Evolutionary conservation across 1,140 invertebrate species (phyloP), one percentile per base, ranked within the genome.

Genomic region (Cheumatopsyche charites): DNA sequence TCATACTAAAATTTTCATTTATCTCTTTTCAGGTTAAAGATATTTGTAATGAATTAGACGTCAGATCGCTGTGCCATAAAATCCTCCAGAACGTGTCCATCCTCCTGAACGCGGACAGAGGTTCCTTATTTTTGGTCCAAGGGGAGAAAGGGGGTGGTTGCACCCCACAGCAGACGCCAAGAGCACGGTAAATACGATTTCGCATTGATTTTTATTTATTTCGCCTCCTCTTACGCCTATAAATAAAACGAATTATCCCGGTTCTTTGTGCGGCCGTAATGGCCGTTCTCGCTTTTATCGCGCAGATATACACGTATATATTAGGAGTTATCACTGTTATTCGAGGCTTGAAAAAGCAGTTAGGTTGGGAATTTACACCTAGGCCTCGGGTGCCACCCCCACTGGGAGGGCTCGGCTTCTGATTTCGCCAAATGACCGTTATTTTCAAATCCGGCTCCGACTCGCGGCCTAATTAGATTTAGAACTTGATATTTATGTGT

Each of bases 41-140:
- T 81, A 97, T 98, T 77, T 98, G 94, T 84, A 96, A 97, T 82
- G 96, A 98, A 80, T 82, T 98, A 77, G 96, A 98, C 78, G 91
- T 98, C 17, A 88, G 93, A 69, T 95, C 94, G 13, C 81, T 98
- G 73, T 97, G 95, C 80, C 94, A 97, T 85, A 98, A 98, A 84
- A 98, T 98, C 78, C 86, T 98, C 21, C 95, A 97, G 82, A 98
- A 98, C 79, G 95, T 98, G 17, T 94, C 93, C 76, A 94, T 96
- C 63, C 83, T 98, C 5, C 84, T 97, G 62, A 92, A 95, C 78
- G 95, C 96, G 0, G 96, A 98, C 83, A 85, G 95, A 21, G 95
- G 95, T 45, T 98, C 95, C 0, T 81, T 98, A 77, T 98, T 98
- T 83, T 86, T 98, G 47, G 95, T 98, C 1, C 92, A 96, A 78